phyloP scores from a whole-genome alignment of 2,113 vertebrate genomes.

The Trochalopteron elliotii region DNA sequence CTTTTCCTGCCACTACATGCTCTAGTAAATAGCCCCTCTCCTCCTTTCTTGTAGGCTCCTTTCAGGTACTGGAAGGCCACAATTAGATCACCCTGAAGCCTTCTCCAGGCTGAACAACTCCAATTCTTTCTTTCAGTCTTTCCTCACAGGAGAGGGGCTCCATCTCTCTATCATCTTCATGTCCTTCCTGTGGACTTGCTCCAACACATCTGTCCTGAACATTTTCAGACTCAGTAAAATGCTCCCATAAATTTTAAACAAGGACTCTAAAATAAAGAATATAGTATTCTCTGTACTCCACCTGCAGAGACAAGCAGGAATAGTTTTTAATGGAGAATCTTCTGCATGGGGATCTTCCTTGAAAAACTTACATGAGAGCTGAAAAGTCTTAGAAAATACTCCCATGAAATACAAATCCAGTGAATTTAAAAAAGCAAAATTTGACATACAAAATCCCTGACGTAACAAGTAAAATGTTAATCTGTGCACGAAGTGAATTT shows the following conservation, averaged over 20 bases:
- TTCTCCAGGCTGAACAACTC: neutral
- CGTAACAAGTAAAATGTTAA: neutral
- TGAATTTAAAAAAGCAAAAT: neutral
- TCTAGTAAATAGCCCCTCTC: neutral
- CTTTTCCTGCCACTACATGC: neutral
- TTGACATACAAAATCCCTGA: neutral
- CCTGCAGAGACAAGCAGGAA: neutral
- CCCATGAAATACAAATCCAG: neutral
- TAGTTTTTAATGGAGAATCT: neutral
- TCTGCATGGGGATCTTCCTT: neutral
- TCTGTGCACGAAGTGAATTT: neutral
- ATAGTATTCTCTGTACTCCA: neutral
- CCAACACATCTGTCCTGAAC: neutral
- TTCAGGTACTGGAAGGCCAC: neutral
- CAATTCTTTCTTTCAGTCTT: neutral
- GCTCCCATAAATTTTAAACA: neutral
- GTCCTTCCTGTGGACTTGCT: neutral
- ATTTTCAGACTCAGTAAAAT: neutral
- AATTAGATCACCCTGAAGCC: neutral
- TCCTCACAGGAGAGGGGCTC: neutral
- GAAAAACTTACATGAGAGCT: neutral
- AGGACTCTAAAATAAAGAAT: neutral
- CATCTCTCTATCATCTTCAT: neutral
- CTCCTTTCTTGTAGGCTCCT: neutral
- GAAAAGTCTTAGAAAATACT: neutral